A percentile compares a stretch with the other conserved stretches of the same genome.
These are phyloP conservation scores for Phenganax marumi DNA, from an alignment of 92 coral and sea anemone genomes.

Conservation along the genomic window DNA sequence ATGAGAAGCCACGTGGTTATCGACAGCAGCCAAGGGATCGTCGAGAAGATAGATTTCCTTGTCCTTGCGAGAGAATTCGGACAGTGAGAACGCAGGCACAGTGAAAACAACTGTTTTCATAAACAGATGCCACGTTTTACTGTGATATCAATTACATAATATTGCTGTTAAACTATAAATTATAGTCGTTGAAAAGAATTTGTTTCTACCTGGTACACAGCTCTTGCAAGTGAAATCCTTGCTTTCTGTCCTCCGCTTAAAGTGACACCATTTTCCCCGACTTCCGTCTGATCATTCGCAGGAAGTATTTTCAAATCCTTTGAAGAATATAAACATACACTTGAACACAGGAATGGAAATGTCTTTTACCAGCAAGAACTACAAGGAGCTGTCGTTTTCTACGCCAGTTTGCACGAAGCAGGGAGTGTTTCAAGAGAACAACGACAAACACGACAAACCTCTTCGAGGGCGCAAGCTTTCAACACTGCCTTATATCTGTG, in stretches of 20 bases:
- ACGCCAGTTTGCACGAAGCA: background rate
- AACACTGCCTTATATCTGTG: conserved; percentile 78
- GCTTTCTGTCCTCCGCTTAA: conserved; percentile 98
- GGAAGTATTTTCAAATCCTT: conserved; percentile 88
- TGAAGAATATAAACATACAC: background rate
- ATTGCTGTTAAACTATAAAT: too few relatives aligned
- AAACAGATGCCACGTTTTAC: too few relatives aligned
- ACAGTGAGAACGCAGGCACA: too few relatives aligned
- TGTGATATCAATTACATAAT: too few relatives aligned
- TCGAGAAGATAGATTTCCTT: conserved; percentile 89
- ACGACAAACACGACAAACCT: conserved; percentile 47
- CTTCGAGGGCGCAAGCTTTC: conserved; percentile 84
- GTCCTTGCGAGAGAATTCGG: conserved; percentile 42
- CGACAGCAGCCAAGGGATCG: conserved; percentile 95
- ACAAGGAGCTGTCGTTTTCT: background rate
- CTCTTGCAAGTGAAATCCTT: conserved; percentile 85
- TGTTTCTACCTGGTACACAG: conserved; percentile 81
- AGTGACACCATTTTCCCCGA: conserved; percentile 97
- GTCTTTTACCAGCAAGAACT: background rate
- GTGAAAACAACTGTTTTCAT: too few relatives aligned
- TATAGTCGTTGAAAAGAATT: background rate
- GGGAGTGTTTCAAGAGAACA: background rate
- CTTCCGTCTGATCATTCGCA: conserved; percentile 91
- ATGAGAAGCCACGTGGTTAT: conserved; percentile 92
- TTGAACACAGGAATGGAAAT: background rate